These are phyloP conservation scores for Pempheris klunzingeri DNA, from an alignment of 2,797 vertebrate species.

Conservation along the genomic window DNA sequence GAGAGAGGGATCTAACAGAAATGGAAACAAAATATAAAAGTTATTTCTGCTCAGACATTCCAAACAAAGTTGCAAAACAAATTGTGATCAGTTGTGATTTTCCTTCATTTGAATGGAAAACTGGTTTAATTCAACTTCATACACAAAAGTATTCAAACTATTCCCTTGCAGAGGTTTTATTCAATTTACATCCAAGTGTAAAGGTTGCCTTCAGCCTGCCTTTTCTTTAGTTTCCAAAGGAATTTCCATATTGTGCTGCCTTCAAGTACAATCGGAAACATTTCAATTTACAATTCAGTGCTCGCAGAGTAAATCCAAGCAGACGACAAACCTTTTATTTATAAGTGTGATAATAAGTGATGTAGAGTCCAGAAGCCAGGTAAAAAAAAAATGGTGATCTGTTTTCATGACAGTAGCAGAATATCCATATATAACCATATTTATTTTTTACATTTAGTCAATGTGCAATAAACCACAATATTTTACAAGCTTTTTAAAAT, in stretches of 20 bases:
- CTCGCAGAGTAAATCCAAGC: not conserved
- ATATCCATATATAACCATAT: not conserved
- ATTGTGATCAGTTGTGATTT: slow-evolving; percentile 9
- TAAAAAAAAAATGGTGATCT: not conserved
- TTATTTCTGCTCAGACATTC: slow-evolving; percentile 4
- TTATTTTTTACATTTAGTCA: not conserved
- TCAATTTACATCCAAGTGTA: slow-evolving; percentile 8
- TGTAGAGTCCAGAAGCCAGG: not conserved
- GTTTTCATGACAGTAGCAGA: not conserved
- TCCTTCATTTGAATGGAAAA: not conserved
- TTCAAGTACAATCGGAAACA: slow-evolving; percentile 24
- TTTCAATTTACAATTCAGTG: not conserved
- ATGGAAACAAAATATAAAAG: not conserved
- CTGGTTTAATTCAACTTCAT: slow-evolving; percentile 1
- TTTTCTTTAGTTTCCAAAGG: not conserved
- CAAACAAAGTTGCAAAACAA: not conserved
- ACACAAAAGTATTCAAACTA: not conserved
- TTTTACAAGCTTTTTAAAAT: not conserved
- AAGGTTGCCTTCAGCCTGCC: not conserved
- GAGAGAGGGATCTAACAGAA: not conserved
- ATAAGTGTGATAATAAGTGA: not conserved
- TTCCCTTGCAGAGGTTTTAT: not conserved
- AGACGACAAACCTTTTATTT: not conserved
- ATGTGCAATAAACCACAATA: not conserved
- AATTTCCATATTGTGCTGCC: slow-evolving; percentile 30